These are phyloP conservation scores for Hystrix brachyura DNA, from an alignment of 2,113 vertebrate species.

Conservation along the genomic window DNA sequence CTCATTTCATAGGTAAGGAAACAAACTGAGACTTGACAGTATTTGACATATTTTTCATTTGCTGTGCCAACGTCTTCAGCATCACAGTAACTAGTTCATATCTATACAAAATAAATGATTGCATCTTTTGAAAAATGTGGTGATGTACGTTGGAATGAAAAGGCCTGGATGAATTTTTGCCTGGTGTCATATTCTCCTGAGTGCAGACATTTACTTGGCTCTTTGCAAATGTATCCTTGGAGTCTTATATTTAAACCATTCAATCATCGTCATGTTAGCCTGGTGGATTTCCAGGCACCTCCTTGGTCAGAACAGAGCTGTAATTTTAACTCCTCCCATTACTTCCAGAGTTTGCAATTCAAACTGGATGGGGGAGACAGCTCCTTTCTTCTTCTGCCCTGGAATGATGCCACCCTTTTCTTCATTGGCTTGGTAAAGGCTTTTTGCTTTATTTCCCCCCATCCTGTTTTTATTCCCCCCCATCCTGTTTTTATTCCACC, in stretches of 20 bases:
- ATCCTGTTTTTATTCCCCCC: not conserved
- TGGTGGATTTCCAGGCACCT: slow-evolving; percentile 21
- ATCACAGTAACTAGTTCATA: not conserved
- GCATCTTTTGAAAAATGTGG: not conserved
- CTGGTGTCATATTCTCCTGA: slow-evolving; percentile 43
- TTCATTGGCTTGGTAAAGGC: not conserved
- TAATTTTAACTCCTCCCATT: slow-evolving; percentile 50
- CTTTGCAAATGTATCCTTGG: not conserved
- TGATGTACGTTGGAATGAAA: not conserved
- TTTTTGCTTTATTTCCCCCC: slow-evolving; percentile 57
- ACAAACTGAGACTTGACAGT: not conserved
- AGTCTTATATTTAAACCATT: slow-evolving; percentile 70
- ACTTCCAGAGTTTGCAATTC: slow-evolving; percentile 37
- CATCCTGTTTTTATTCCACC: slow-evolving; percentile 8
- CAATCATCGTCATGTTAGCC: slow-evolving; percentile 38
- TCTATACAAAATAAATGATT: not conserved
- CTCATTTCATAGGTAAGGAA: not conserved
- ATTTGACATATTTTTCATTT: slow-evolving; percentile 7
- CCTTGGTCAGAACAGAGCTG: not conserved
- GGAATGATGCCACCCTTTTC: not conserved
- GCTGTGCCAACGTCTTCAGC: not conserved
- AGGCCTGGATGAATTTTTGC: not conserved
- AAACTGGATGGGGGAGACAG: not conserved
- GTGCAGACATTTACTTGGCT: slow-evolving; percentile 5
- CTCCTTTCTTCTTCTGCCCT: not conserved